Evolutionary conservation across 2,797 vertebrate species (phyloP).

Genomic region (Craterocephalus amniculus): DNA sequence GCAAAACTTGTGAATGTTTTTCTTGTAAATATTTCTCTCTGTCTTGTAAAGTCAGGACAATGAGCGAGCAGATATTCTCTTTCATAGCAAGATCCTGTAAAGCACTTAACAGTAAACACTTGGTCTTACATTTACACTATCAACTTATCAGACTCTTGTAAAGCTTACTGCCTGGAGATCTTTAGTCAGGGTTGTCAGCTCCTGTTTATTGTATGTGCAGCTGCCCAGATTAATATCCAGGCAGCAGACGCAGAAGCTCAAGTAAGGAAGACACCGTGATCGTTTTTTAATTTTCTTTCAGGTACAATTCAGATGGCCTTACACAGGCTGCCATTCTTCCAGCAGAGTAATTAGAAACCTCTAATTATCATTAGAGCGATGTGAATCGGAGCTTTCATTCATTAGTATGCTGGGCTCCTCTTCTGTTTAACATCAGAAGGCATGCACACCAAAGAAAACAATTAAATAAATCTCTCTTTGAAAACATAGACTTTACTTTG

Average conservation of each 20-base stretch:
- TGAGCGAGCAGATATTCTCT: slow-evolving; percentile 15
- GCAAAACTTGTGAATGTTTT: neutral
- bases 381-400: slow-evolving; percentile 67
- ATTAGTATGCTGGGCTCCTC: slow-evolving; percentile 67
- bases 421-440: slow-evolving; percentile 70
- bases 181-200: slow-evolving; percentile 78
- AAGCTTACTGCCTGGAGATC: slow-evolving; percentile 69
- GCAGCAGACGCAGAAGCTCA: slow-evolving; percentile 44
- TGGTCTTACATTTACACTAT: slow-evolving; percentile 73
- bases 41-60: neutral
- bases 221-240: slow-evolving; percentile 64
- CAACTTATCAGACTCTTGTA: slow-evolving; percentile 69
- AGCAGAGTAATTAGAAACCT: slow-evolving; percentile 70
- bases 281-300: slow-evolving; percentile 66
- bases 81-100: neutral
- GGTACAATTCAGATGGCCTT: slow-evolving; percentile 73
- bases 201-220: slow-evolving; percentile 62
- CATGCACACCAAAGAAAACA: slow-evolving; percentile 42
- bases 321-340: slow-evolving; percentile 72
- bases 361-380: slow-evolving; percentile 78
- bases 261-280: slow-evolving; percentile 57
- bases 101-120: slow-evolving; percentile 36
- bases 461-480: slow-evolving; percentile 64
- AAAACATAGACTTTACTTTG: slow-evolving; percentile 57
- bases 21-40: neutral